Evolutionary conservation across 2,113 vertebrate genomes (phyloP), one percentile per base, ranked within the genome.

Genomic region (Ursus arctos): DNA sequence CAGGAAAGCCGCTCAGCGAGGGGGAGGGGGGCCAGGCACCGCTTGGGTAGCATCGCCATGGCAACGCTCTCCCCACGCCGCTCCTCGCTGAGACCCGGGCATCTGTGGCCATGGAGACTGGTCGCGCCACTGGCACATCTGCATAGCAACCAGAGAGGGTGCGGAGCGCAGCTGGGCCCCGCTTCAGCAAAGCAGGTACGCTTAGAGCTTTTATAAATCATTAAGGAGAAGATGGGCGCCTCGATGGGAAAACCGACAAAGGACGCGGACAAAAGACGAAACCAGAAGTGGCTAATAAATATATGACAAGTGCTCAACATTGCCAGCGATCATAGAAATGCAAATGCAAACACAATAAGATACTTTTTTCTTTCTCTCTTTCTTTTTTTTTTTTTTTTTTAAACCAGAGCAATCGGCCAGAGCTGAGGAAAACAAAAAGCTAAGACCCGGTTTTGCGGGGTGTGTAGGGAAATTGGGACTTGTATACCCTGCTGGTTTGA

Each of bases 41-140:
- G 85, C 97, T 95, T 94, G 93, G 97, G 74, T 96, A 97, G 71
- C 59, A 83, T 98, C 1, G 0, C 95, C 96, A 98, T 97, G 97
- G 97, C 93, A 97, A 98, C 97, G 2, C 71, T 87, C 61, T 96
- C 88, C 95, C 59, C 7, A 47, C 71, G 55, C 83, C 0, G 21
- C 83, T 93, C 83, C 95, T 97, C 1, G 0, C 85, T 13, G 96
- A 97, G 97, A 97, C 96, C 96, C 3, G 43, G 95, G 96, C 93
- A 97, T 97, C 94, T 97, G 97, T 98, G 97, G 94, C 96, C 97
- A 98, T 98, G 97, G 96, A 87, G 96, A 98, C 97, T 91, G 91
- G 90, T 47, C 83, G 92, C 3, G 5, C 84, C 67, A 77, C 59
- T 59, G 80, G 84, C 69, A 53, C 97, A 97, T 97, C 97, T 98